A percentile compares a stretch with the other conserved stretches of the same genome.
Evolutionary conservation across 2,888 invertebrate species (phyloP).

Genomic region (Drosophila fungiperda): DNA sequence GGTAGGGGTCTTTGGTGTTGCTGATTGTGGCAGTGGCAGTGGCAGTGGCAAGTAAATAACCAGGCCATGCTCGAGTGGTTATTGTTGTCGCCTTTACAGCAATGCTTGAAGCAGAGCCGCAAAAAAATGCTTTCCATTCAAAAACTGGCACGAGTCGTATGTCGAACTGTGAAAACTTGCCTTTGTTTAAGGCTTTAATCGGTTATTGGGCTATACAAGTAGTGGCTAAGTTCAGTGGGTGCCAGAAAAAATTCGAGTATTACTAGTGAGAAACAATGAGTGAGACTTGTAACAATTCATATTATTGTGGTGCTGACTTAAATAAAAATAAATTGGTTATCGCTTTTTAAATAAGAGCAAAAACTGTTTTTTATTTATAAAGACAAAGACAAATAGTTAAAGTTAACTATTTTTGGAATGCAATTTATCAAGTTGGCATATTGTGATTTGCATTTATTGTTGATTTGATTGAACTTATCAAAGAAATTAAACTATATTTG

Average conservation of each 20-base stretch:
- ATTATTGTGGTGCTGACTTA: too few relatives aligned
- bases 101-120: constrained; percentile 18
- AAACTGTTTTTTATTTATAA: neutral
- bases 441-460: constrained; percentile 28
- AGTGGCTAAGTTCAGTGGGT: neutral
- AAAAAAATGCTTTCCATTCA: constrained; percentile 34
- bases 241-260: too few relatives aligned
- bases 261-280: neutral
- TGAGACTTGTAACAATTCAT: neutral
- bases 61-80: constrained; percentile 44
- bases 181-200: constrained; percentile 20
- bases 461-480: constrained; percentile 3
- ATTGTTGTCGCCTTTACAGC: constrained; percentile 35
- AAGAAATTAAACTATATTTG: constrained; percentile 43
- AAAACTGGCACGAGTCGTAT: constrained; percentile 32
- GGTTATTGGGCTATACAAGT: constrained; percentile 9
- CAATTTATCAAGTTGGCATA: constrained; percentile 26
- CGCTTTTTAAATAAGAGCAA: neutral
- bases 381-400: constrained; percentile 15
- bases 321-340: neutral
- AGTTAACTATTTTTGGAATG: constrained; percentile 1
- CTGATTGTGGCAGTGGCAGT: neutral
- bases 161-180: constrained; percentile 33
- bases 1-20: constrained; percentile 1
- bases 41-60: neutral